Conservation (phyloP, 2,113 vertebrate genomes). For the Hippocampus abdominalis region DNA sequence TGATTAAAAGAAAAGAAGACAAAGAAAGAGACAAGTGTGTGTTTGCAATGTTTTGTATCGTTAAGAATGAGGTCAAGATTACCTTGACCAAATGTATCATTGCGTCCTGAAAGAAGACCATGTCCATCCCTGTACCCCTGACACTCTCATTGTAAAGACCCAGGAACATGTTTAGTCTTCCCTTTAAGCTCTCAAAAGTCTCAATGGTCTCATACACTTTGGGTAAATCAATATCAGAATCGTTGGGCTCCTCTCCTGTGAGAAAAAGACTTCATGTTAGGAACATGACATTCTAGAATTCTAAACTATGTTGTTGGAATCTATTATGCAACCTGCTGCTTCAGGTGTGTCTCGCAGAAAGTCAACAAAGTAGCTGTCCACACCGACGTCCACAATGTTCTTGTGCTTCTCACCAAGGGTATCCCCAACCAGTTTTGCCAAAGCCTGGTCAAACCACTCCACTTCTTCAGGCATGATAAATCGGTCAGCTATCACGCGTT, state of each 20-base stretch:
- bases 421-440: slow-evolving; percentile 75
- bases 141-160: slow-evolving; percentile 83
- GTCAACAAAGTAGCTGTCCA: slow-evolving; percentile 88
- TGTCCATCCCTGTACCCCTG: slow-evolving; percentile 83
- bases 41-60: too few relatives aligned
- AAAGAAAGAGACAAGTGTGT: neutral
- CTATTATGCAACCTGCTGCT: slow-evolving; percentile 72
- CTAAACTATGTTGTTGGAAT: neutral
- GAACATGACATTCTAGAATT: neutral
- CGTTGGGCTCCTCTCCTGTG: slow-evolving; percentile 82
- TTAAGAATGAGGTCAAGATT: slow-evolving; percentile 7
- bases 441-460: slow-evolving; percentile 82
- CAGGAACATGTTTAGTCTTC: slow-evolving; percentile 83
- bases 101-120: slow-evolving; percentile 93
- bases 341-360: slow-evolving; percentile 86
- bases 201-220: slow-evolving; percentile 86
- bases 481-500: slow-evolving; percentile 89
- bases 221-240: slow-evolving; percentile 76
- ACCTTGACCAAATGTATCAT: slow-evolving; percentile 95
- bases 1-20: neutral
- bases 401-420: slow-evolving; percentile 71
- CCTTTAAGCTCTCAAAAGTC: slow-evolving; percentile 79
- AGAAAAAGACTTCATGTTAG: slow-evolving; percentile 1
- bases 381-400: slow-evolving; percentile 61
- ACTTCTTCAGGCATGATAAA: slow-evolving; percentile 82